Evolutionary conservation across 2,797 vertebrate species (phyloP), one percentile per base, ranked within the genome.

Genomic region (Alfaro cultratus): DNA sequence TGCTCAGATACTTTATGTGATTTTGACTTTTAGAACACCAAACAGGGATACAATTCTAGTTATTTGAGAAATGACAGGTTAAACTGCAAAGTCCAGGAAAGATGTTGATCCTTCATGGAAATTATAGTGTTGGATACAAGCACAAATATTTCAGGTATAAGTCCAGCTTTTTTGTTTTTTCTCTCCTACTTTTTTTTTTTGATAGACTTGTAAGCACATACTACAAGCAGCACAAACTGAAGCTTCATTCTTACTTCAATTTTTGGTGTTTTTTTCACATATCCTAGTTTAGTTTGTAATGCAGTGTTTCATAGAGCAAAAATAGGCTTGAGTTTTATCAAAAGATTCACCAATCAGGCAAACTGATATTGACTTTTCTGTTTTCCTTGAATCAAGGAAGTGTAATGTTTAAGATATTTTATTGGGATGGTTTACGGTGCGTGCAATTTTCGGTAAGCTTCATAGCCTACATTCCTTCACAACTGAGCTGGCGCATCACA

Each of bases 21-120:
- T 85, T 92, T 81, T 73, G 85, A 89, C 87, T 87, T 85, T 83
- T 84, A 70, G 75, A 78, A 87, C 91, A 92, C 43, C 78, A 85
- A 87, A 84, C 86, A 92, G 85, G 87, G 91, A 86, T 82, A 83
- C 78, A 53, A 88, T 88, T 88, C 51, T 75, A 81, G 46, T n/a
- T 82, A 60, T 78, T 80, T 84, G 57, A 82, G 82, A 85, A 88
- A 79, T 15, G 12, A 36, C 73, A 31, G 70, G 57, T 81, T 86
- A 80, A 64, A 77, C 21, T 39, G 55, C 31, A 81, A 73, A 79
- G n/a, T 29, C 2, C 39, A 26, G 3, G 0, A 67, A 46, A 51
- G 23, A 11, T 8, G 10, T 47, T 71, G 45, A 47, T 49, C 13
- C 15, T 36, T 51, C n/a, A 47, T 36, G 26, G 41, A 57, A 71